Conservation (phyloP, 2,888 invertebrate genomes). For the Myathropa florea region DNA sequence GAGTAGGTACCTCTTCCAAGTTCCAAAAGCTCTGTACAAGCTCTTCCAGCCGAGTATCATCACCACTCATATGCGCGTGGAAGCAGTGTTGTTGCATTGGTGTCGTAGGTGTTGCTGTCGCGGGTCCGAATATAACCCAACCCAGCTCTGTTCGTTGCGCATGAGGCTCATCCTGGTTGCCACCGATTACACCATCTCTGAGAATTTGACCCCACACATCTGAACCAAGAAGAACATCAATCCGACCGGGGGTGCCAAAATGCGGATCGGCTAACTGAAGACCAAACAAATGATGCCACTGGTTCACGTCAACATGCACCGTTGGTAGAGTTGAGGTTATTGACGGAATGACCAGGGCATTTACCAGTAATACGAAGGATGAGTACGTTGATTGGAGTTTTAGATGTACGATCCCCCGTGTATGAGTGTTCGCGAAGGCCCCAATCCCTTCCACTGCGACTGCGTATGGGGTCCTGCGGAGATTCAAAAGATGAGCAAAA, state of each 20-base stretch:
- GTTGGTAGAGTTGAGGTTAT: too few relatives aligned
- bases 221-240: too few relatives aligned
- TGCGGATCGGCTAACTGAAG: background rate
- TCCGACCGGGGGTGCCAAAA: background rate
- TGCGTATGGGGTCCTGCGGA: too few relatives aligned
- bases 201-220: background rate
- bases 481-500: too few relatives aligned
- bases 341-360: background rate
- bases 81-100: background rate
- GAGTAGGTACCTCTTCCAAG: background rate
- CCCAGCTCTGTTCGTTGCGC: constrained; percentile 1
- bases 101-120: background rate
- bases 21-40: constrained; percentile 12
- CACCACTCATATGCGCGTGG: background rate
- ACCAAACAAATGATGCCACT: background rate
- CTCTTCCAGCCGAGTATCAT: background rate
- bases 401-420: background rate
- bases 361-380: background rate
- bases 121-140: constrained; percentile 32
- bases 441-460: too few relatives aligned
- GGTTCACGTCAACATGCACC: too few relatives aligned
- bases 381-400: background rate
- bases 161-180: too few relatives aligned
- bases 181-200: background rate
- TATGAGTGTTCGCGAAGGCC: background rate